A percentile compares a stretch with the other conserved stretches of the same genome.
Conservation (phyloP, 30 jellyfish, hydroid and myxozoan species). For the Nemopilema nomurai region DNA sequence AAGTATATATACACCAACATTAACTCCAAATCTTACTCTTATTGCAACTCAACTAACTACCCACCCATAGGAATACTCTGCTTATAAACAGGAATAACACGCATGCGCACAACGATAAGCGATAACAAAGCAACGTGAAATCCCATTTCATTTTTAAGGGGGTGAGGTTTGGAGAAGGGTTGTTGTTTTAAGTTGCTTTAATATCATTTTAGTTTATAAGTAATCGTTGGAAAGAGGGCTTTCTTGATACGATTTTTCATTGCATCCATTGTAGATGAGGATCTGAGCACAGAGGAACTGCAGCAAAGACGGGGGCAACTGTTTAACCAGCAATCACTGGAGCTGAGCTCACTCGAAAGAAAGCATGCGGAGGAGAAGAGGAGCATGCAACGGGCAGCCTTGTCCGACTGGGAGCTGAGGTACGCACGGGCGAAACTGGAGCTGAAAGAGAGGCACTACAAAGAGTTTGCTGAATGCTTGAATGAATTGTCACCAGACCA, state of each 20-base stretch:
- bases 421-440: constrained; percentile 93
- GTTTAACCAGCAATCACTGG: constrained; percentile 89
- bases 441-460: constrained; percentile 89
- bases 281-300: constrained; percentile 75
- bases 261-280: constrained; percentile 41
- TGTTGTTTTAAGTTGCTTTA: too few species aligned
- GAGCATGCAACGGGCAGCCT: constrained; percentile 73
- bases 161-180: too few species aligned
- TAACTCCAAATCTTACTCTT: too few species aligned
- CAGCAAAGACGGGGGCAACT: constrained; percentile 85
- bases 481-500: constrained; percentile 86
- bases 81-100: too few species aligned
- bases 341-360: constrained; percentile 76
- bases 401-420: constrained; percentile 92
- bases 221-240: neutral
- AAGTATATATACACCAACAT: too few species aligned
- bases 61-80: too few species aligned
- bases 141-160: too few species aligned
- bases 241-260: neutral
- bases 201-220: too few species aligned
- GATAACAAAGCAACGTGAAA: too few species aligned
- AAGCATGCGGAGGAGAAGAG: constrained; percentile 81
- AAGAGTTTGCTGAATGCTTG: constrained; percentile 96
- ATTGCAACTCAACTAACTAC: too few species aligned
- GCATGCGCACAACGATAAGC: too few species aligned